phyloP scores from a whole-genome alignment of 2,797 vertebrate species.

The Myoxocephalus aenaeus region DNA sequence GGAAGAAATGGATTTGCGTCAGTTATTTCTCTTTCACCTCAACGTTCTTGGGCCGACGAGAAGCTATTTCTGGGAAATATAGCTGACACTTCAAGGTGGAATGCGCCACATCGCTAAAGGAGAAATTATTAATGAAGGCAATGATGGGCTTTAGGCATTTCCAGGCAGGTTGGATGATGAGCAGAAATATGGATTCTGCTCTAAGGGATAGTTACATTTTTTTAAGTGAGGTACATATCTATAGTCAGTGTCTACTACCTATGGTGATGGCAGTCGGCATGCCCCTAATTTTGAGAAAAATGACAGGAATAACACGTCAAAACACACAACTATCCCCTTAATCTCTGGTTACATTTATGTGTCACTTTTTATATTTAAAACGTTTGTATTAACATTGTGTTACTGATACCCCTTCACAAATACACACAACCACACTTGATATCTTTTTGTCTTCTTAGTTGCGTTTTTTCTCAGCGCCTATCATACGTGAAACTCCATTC shows the following conservation, averaged over 20 bases:
- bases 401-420: conserved; percentile 6
- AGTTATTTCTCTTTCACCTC: conserved; percentile 5
- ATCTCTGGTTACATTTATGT: neutral
- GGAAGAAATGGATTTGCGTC: conserved; percentile 18
- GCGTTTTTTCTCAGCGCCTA: conserved; percentile 18
- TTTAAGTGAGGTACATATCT: neutral
- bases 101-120: conserved; percentile 30
- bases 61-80: conserved; percentile 37
- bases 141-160: conserved; percentile 20
- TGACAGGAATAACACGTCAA: neutral
- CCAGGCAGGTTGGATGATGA: neutral
- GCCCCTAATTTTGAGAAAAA: neutral
- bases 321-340: neutral
- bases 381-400: neutral
- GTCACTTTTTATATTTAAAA: neutral
- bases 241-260: neutral
- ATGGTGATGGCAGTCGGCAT: neutral
- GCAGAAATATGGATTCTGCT: conserved; percentile 23
- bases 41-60: conserved; percentile 5
- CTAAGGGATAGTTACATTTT: neutral
- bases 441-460: neutral
- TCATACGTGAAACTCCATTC: conserved; percentile 68
- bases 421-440: neutral
- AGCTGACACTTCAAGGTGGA: conserved; percentile 64
- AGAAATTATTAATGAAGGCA: conserved; percentile 56